These are phyloP conservation scores for Paramormyrops hopkinsi DNA, from an alignment of 2,797 vertebrate genomes.

Conservation along the genomic window DNA sequence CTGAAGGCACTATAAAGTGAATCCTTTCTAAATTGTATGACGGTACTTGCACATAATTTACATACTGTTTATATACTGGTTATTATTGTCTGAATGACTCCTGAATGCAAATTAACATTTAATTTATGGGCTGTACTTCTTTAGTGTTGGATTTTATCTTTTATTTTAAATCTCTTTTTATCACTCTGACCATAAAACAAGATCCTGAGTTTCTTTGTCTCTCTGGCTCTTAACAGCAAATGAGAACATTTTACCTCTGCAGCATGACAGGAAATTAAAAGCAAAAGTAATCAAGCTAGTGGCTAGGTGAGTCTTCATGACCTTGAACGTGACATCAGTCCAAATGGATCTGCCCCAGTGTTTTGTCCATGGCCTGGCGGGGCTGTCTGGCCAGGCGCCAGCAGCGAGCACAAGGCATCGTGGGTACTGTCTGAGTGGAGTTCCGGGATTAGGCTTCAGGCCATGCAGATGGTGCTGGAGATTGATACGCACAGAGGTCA, in stretches of 20 bases:
- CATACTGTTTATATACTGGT: not conserved
- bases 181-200: not conserved
- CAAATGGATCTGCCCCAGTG: not conserved
- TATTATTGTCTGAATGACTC: not conserved
- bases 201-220: not conserved
- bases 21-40: not conserved
- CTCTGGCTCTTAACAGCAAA: not conserved
- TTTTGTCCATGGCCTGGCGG: not conserved
- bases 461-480: conserved; percentile 40
- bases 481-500: conserved; percentile 40
- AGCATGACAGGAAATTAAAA: not conserved
- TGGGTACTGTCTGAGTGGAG: conserved; percentile 16
- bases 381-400: conserved; percentile 10
- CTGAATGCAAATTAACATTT: not conserved
- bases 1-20: not conserved
- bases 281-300: not conserved
- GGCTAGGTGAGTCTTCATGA: not conserved
- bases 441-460: conserved; percentile 29
- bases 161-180: not conserved
- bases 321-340: conserved; percentile 20
- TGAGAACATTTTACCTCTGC: not conserved
- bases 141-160: conserved; percentile 11
- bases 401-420: conserved; percentile 15
- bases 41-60: not conserved
- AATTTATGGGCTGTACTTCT: not conserved